Base-by-base conservation (phyloP, 2,888 invertebrate genomes). In the Ichneumon xanthorius region DNA sequence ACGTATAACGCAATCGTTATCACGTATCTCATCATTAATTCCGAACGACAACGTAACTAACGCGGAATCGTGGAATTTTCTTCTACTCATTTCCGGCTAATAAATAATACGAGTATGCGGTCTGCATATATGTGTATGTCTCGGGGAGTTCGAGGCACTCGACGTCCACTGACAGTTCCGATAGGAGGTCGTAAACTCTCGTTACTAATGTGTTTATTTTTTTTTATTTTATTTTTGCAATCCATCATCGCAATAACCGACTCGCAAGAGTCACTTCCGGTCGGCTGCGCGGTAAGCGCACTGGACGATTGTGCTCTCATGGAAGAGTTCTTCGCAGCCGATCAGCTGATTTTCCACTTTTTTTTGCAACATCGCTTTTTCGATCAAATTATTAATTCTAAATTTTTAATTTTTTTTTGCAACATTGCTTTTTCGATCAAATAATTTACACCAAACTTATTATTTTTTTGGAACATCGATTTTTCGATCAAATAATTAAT, bases 1-100 rank as follows among this genome's bases (percentile, higher is more conserved):
- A 73, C 80, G 82, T 87, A 80, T 82, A 84, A 87, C 87, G 63
- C 40, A 86, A 85, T 84, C 79, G 82, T 80, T 82, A 70, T 82
- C 82, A 75, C 84, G 80, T 82, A 80, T 87, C 14, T 45, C 45
- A 14, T 26, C 19, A 67, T 77, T 58, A 68, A 81, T 61, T 30
- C n/a, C 45, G 48, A 65, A 65, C 11, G 50, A 58, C 80, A 63
- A 65, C 65, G 53, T 22, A 50, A 84, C 84, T 84, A 84, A 84
- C 76, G 73, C 19, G 50, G 22, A 55, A 40, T 40, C 16, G 22
- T 37, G 37, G 7, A n/a, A 33, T 72, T 53, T 19, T 30, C 58
- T 61, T 73, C 26, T 53, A 9, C 14, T 53, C 14, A 37, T n/a
- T 53, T 30, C 70, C 37, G 26, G 40, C 14, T 55, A 37, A 26